Evolutionary conservation across 2,797 vertebrate genomes (phyloP).

Genomic region (Poecilia picta): DNA sequence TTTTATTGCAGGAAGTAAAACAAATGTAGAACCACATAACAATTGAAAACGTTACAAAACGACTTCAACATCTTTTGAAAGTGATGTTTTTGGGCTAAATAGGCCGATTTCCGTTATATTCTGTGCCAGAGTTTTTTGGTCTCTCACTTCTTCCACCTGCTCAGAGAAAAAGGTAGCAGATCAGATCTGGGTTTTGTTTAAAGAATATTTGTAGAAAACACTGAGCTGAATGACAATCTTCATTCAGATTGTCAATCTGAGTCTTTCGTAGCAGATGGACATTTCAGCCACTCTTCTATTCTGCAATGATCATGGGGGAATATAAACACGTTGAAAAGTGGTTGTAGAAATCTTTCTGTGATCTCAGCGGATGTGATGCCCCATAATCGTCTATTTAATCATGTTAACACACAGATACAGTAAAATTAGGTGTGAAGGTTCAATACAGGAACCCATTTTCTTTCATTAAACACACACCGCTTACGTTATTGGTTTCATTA

Average conservation of each 20-base stretch:
- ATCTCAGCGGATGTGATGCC: slow-evolving; percentile 10
- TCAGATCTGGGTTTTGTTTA: slow-evolving; percentile 10
- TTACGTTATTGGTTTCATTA: slow-evolving; percentile 74
- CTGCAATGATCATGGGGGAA: slow-evolving; percentile 29
- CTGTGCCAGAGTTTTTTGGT: slow-evolving; percentile 41
- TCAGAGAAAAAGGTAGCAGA: slow-evolving; percentile 27
- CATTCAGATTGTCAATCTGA: neutral
- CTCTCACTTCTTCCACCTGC: slow-evolving; percentile 26
- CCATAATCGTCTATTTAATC: slow-evolving; percentile 17
- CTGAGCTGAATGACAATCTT: slow-evolving; percentile 27
- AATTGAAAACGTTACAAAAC: slow-evolving; percentile 71
- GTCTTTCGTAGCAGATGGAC: slow-evolving; percentile 70
- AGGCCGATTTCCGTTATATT: slow-evolving; percentile 26
- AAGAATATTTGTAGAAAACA: slow-evolving; percentile 5
- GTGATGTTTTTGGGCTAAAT: slow-evolving; percentile 59
- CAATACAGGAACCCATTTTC: slow-evolving; percentile 53
- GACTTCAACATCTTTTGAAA: slow-evolving; percentile 66
- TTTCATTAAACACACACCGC: slow-evolving; percentile 69
- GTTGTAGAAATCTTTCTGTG: slow-evolving; percentile 1
- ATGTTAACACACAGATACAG: slow-evolving; percentile 25
- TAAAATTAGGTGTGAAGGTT: slow-evolving; percentile 42
- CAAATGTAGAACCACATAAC: slow-evolving; percentile 74
- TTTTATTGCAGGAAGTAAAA: slow-evolving; percentile 74
- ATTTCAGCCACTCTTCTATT: slow-evolving; percentile 57
- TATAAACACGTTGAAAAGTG: neutral